These are phyloP conservation scores for Cheumatopsyche charites DNA, from an alignment of 1,140 invertebrate genomes.

Conservation along the genomic window DNA sequence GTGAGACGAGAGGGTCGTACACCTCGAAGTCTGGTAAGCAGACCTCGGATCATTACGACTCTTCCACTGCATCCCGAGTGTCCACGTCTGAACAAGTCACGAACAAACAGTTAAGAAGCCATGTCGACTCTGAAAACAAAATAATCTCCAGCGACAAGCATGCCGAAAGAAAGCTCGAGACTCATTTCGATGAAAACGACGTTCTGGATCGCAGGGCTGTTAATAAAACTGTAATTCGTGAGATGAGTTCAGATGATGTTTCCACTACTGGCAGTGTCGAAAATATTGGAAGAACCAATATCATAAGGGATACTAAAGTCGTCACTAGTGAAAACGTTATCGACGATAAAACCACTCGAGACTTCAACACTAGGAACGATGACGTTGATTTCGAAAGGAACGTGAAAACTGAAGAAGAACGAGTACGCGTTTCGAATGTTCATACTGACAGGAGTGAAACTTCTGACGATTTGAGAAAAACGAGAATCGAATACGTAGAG, in stretches of 20 bases:
- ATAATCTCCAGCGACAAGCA: constrained; percentile 20
- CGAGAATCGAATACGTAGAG: constrained; percentile 2
- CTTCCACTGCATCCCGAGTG: constrained; percentile 7
- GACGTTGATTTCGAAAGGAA: neutral
- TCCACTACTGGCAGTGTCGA: neutral
- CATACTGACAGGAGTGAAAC: neutral
- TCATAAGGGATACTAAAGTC: too few species aligned
- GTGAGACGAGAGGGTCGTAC: constrained; percentile 61
- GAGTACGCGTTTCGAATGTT: too few species aligned
- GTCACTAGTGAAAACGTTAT: too few species aligned
- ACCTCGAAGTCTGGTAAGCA: constrained; percentile 42
- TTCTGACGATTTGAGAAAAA: neutral
- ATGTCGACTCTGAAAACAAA: constrained; percentile 33
- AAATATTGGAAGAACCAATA: neutral
- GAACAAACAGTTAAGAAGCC: constrained; percentile 29
- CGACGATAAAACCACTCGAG: too few species aligned
- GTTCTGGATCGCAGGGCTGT: neutral
- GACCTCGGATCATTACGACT: constrained; percentile 39
- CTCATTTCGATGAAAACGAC: neutral
- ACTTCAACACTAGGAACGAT: neutral
- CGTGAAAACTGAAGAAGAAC: neutral
- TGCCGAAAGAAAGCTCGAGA: constrained; percentile 9
- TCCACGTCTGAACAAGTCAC: constrained; percentile 11
- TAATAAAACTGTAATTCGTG: neutral
- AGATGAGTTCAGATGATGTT: neutral